Evolutionary conservation across 2,113 vertebrate species (phyloP).

Genomic region (Todiramphus saurophagus): DNA sequence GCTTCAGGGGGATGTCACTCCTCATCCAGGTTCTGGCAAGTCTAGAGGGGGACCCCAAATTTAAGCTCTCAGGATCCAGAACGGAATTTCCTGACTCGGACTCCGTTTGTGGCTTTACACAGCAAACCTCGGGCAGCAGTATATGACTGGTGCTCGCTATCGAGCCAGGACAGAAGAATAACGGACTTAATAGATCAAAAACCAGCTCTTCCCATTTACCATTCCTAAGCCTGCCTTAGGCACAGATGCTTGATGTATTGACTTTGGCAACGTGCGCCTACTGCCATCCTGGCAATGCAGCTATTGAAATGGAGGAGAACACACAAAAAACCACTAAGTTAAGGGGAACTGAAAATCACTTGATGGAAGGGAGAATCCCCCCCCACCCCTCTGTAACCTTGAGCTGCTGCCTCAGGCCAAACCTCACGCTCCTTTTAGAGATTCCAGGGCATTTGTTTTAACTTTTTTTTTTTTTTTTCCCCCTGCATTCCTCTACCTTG

Average conservation of each 20-base stretch:
- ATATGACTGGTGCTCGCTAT: background rate
- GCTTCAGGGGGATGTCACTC: background rate
- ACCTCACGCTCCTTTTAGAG: background rate
- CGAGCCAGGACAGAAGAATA: background rate
- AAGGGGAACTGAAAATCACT: background rate
- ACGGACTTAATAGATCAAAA: slow-evolving; percentile 15
- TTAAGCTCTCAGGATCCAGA: background rate
- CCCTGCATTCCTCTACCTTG: slow-evolving; percentile 38
- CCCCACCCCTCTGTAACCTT: rapidly evolving
- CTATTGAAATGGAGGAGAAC: background rate
- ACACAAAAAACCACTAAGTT: background rate
- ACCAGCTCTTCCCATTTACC: slow-evolving; percentile 20
- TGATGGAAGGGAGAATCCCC: background rate
- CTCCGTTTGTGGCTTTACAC: background rate
- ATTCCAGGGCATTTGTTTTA: slow-evolving; percentile 28
- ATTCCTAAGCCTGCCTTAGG: background rate
- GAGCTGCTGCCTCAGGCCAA: background rate
- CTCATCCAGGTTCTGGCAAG: background rate
- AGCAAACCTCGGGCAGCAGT: background rate
- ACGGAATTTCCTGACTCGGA: background rate
- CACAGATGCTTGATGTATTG: background rate
- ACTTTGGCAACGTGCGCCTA: background rate
- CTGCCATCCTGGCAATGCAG: slow-evolving; percentile 22
- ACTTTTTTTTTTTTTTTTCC: background rate
- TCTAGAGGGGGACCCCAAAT: background rate